phyloP scores from a whole-genome alignment of 1,140 invertebrate genomes.

The Maniola jurtina region DNA sequence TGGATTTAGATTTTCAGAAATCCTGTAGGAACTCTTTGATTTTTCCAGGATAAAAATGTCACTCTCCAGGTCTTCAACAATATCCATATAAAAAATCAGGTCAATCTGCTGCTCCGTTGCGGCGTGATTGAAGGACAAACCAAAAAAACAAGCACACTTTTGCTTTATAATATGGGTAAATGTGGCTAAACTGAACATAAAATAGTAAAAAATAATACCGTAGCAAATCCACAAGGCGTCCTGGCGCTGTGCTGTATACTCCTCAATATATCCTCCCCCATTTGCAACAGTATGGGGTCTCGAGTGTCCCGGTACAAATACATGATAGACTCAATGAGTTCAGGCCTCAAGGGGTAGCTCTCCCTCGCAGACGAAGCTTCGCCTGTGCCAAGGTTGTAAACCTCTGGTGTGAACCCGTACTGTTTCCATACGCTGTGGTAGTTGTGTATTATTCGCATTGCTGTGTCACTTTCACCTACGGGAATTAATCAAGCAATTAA shows the following conservation, averaged over 20 bases:
- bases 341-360: slow-evolving; percentile 96
- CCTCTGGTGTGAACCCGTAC: slow-evolving; percentile 98
- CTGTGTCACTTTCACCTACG: slow-evolving; percentile 92
- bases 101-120: too few relatives aligned
- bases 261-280: slow-evolving; percentile 93
- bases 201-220: slow-evolving; percentile 79
- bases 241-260: slow-evolving; percentile 94
- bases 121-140: too few relatives aligned
- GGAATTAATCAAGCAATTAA: too few relatives aligned
- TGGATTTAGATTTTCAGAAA: too few relatives aligned
- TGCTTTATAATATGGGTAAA: too few relatives aligned
- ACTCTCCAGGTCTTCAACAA: too few relatives aligned
- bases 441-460: slow-evolving; percentile 95
- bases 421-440: slow-evolving; percentile 98
- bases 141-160: too few relatives aligned
- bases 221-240: slow-evolving; percentile 98
- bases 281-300: slow-evolving; percentile 94
- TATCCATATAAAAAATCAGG: too few relatives aligned
- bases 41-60: too few relatives aligned
- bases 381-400: slow-evolving; percentile 95
- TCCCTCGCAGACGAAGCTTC: slow-evolving; percentile 92
- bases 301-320: slow-evolving; percentile 96
- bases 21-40: too few relatives aligned
- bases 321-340: slow-evolving; percentile 98
- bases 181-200: background rate